phyloP scores from a whole-genome alignment of 30 jellyfish, hydroid and myxozoan genomes.

The Turritopsis dohrnii region DNA sequence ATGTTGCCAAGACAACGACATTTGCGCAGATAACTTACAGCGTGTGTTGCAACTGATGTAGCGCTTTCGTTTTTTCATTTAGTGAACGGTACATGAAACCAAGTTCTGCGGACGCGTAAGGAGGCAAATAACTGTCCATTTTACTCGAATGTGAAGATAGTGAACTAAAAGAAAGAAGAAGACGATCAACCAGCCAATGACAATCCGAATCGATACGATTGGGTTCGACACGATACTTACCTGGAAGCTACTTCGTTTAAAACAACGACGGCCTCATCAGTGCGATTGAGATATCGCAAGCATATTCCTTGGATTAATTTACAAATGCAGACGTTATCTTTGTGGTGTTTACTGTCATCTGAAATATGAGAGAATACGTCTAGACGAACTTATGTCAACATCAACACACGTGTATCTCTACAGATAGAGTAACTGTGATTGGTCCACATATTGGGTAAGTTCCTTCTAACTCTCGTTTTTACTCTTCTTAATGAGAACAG shows the following conservation, averaged over 20 bases:
- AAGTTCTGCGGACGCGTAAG: constrained; percentile 84
- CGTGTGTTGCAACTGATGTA: constrained; percentile 57
- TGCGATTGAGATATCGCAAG: constrained; percentile 45
- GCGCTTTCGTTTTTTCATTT: constrained; percentile 62
- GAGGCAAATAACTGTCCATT: constrained; percentile 72
- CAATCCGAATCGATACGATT: too few species aligned
- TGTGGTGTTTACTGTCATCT: constrained; percentile 24
- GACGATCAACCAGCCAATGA: too few species aligned
- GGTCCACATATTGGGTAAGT: too few species aligned
- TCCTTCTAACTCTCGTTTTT: too few species aligned
- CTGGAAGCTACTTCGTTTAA: constrained; percentile 56
- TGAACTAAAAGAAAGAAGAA: constrained; percentile 19
- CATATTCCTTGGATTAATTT: constrained; percentile 81
- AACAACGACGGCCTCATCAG: constrained; percentile 55
- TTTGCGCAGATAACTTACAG: constrained; percentile 43
- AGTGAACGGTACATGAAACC: constrained; percentile 66
- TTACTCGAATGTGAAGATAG: constrained; percentile 28
- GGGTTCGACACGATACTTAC: too few species aligned
- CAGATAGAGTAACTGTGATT: background rate
- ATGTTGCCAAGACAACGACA: too few species aligned
- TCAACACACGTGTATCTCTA: background rate
- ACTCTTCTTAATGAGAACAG: too few species aligned
- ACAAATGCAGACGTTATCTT: constrained; percentile 57
- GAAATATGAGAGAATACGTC: background rate
- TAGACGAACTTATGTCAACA: background rate